phyloP scores from a whole-genome alignment of 2,888 invertebrate species.

The Lepidocyrtinus sp. region DNA sequence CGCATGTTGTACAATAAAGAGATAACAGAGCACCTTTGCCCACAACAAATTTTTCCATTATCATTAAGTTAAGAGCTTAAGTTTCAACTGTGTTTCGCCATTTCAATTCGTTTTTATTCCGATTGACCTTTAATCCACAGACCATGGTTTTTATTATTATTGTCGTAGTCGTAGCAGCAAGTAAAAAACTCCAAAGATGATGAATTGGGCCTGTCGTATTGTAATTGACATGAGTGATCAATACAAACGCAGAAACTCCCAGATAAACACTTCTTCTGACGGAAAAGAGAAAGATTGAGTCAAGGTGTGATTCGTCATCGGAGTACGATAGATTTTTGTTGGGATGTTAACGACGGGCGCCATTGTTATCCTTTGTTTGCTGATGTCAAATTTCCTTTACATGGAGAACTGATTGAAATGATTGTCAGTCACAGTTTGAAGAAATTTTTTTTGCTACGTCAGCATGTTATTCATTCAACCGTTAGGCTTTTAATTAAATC shows the following conservation, averaged over 20 bases:
- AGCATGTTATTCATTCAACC: constrained; percentile 2
- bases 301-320: background rate
- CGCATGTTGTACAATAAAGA: too few relatives aligned
- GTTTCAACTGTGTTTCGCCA: too few relatives aligned
- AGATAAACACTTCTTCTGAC: background rate
- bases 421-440: background rate
- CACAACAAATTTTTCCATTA: too few relatives aligned
- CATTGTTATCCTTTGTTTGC: background rate
- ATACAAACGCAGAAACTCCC: background rate
- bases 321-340: background rate
- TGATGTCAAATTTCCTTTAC: constrained; percentile 6
- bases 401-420: background rate
- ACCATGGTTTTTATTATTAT: background rate
- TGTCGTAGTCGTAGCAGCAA: too few relatives aligned
- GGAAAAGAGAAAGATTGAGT: background rate
- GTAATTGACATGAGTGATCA: background rate
- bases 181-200: background rate
- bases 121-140: background rate
- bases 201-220: background rate
- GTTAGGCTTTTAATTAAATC: constrained; percentile 1
- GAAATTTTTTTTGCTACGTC: background rate
- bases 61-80: too few relatives aligned
- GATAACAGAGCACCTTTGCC: too few relatives aligned
- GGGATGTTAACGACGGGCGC: background rate
- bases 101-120: background rate